Base-by-base conservation (phyloP, 2,888 invertebrate genomes). In the Synergus gifuensis region DNA sequence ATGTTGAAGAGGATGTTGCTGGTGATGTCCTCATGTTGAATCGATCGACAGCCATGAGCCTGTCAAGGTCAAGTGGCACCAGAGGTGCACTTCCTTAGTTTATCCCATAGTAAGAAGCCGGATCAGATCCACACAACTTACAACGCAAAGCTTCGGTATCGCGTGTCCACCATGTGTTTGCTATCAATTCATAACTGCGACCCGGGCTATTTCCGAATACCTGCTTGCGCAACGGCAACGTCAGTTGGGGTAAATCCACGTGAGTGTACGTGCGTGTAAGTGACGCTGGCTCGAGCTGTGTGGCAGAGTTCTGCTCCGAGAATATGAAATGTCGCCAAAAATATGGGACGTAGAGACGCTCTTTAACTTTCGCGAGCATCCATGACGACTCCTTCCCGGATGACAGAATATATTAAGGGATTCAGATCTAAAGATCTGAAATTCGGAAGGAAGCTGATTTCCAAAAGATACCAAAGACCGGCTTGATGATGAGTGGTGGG, bases 101-200 rank as follows among this genome's bases (percentile, higher is more conserved):
- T 76, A 79, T 62, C 76, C 79, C 79, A 79, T 79, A 46, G 46
- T 62, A 62, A 44, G 73, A 78, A 63, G 63, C 76, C 62, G 44
- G 60, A 46, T 76, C 42, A 62, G 54, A 40, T 58, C 28, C n/a
- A 58, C 58, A 76, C 40, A 36, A 63, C 62, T 49, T 62, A 18
- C 16, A 46, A 58, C 22, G 18, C 63, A 64, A 40, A 69, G 62
- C 18, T 78, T 69, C 54, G 22, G 78, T 78, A 78, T 78, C 79
- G 80, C 86, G 85, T 87, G 86, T 86, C 86, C 87, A 88, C 86
- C 90, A 90, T 90, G 90, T 90, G 90, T 90, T 89, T 86, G 88
- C 90, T 89, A 90, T 90, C 89, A 89, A 90, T 90, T 90, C 89
- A 87, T 88, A 88, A 88, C 85, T 83, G 85, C 87, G 86, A 86